Evolutionary conservation across 1,140 invertebrate species (phyloP).

Genomic region (Zaprionus gabonicus): DNA sequence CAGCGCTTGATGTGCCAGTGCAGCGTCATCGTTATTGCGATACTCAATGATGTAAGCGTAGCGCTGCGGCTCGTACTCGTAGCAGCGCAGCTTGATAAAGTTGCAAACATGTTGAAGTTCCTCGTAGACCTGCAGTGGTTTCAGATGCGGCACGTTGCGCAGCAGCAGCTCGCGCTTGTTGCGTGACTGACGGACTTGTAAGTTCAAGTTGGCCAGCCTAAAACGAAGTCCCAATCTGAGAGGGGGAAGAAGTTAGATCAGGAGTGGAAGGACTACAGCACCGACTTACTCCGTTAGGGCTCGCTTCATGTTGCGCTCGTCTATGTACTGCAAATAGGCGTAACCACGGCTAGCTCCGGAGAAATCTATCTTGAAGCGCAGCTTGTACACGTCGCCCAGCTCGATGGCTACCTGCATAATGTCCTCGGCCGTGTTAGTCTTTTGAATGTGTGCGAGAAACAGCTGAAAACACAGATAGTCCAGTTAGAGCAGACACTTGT

Average conservation of each 20-base stretch:
- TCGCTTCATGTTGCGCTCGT: conserved; percentile 1
- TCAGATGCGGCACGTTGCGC: background rate
- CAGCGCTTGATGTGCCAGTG: conserved; percentile 26
- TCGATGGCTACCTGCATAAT: conserved; percentile 36
- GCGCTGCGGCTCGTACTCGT: background rate
- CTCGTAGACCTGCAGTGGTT: conserved; percentile 47
- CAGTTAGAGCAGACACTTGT: background rate
- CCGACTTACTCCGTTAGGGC: background rate
- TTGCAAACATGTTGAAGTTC: conserved; percentile 29
- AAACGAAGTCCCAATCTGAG: conserved; percentile 39
- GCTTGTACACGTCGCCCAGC: conserved; percentile 52
- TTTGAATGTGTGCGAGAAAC: conserved; percentile 31
- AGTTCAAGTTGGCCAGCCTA: background rate
- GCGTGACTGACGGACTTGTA: conserved; percentile 34
- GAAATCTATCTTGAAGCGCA: conserved; percentile 65
- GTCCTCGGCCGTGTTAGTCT: background rate
- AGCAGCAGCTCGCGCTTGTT: conserved; percentile 42
- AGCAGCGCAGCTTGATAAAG: conserved; percentile 33
- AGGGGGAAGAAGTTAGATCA: no score
- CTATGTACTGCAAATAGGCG: conserved; percentile 65
- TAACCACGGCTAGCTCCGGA: conserved; percentile 42
- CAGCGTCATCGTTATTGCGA: conserved; percentile 52
- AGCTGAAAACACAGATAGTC: conserved; percentile 33
- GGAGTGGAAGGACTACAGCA: no score
- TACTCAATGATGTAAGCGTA: conserved; percentile 46